Evolutionary conservation across 2,113 vertebrate genomes (phyloP), one percentile per base, ranked within the genome.

Genomic region (Tupaia chinensis): DNA sequence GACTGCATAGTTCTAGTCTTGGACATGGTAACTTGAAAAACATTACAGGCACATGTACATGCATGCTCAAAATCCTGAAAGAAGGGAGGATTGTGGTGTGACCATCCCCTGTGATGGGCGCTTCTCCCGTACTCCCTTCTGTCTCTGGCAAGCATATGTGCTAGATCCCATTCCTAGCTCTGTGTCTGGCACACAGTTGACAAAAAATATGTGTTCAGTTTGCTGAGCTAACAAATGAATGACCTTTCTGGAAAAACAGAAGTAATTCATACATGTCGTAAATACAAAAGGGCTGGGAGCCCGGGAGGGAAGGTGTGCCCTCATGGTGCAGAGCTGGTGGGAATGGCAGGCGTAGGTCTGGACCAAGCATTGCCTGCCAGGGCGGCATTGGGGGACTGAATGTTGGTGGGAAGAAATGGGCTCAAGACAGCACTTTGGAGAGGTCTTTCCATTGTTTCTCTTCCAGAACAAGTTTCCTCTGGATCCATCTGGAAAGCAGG

Each of bases 401-500:
- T 29, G 27, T 56, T 25, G 16, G 44, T 60, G 58, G 63, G 79
- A 91, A 79, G 27, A 89, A 12, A 15, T 34, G 72, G 58, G 34
- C 25, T 44, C 53, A 54, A 14, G 32, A 74, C 32, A 89, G 22
- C 17, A 54, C 66, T 91, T n/a, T 27, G 27, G 34, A 72, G 70
- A 70, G 27, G n/a, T 66, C 27, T 81, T 93, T 53, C 32, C 27
- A 17, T 20, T 80, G 14, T 90, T 69, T 90, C 85, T 91, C 6
- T 95, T 97, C 56, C 92, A 97, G 97, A 87, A 56, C 17, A 80
- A 88, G 80, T 69, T 91, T 8, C 34, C 70, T 53, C 68, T 20
- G 70, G 23, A 34, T n/a, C 70, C 60, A 68, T 83, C 87, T 14
- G 60, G 63, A 70, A 95, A 81, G 20, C 95, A 96, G 61, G 17